Evolutionary conservation across 2,797 vertebrate species (phyloP), one percentile per base, ranked within the genome.

Genomic region (Hemitrygon akajei): DNA sequence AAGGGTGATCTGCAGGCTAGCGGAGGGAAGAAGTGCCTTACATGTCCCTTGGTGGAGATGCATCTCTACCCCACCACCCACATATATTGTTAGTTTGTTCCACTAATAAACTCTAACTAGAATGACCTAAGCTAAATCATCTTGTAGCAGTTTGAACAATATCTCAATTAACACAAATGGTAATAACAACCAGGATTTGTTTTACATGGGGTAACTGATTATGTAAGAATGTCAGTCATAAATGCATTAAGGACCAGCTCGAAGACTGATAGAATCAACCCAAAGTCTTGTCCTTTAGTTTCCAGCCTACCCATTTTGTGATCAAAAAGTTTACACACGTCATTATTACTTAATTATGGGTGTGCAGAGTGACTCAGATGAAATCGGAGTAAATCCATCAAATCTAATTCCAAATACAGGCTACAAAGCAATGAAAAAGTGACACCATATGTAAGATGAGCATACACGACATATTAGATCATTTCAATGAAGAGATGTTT

Each of bases 261-360:
- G 27, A 56, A 93, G 27, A 75, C 71, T 58, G 71, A 93, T 93
- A 75, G 40, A 93, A 93, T 76, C 91, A 75, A 76, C 71, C 20
- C 47, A 47, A 47, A 27, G 37, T 56, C 40, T 73, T 92, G 91
- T 92, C 71, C 69, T 76, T 56, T 69, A 75, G 91, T 76, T 71
- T 75, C 10, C 91, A 73, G 12, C 91, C 40, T 47, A 58, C 47
- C 69, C 37, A 69, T 18, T 27, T 69, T 93, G 75, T 47, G 91
- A 75, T 93, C 47, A 40, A 34, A 73, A 18, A 75, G 91, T 92
- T 40, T 73, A 75, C 30, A 75, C 20, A 27, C 27, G 56, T 60
- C 82, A 86, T 73, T 92, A 47, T 76, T 75, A 75, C 71, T 93
- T 76, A 75, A 93, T 93, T 93, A 93, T 76, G 71, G 91, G 91